Evolutionary conservation across 1,140 invertebrate genomes (phyloP).

Genomic region (Drosophila sechellia): DNA sequence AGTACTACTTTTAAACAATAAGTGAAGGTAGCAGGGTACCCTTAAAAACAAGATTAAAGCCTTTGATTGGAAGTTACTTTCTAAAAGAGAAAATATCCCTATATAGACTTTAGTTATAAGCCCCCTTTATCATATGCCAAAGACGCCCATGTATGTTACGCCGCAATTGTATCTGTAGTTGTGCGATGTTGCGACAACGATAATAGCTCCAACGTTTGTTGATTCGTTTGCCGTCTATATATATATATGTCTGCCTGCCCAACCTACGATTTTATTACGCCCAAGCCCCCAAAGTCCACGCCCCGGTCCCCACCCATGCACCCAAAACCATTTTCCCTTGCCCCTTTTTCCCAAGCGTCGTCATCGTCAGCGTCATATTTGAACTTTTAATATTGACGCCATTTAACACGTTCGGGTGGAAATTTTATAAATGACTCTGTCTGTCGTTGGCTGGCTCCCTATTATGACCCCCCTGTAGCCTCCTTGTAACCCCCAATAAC

Average conservation of each 20-base stretch:
- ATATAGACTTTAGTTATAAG: no score
- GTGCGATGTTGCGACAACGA: constrained; percentile 91
- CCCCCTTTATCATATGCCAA: background rate
- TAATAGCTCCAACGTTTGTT: constrained; percentile 93
- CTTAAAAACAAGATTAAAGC: no score
- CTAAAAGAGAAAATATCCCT: no score
- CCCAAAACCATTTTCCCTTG: constrained; percentile 84
- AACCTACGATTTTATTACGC: constrained; percentile 86
- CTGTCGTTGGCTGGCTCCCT: constrained; percentile 28
- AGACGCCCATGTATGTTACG: background rate
- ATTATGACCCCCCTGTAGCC: background rate
- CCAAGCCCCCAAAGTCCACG: constrained; percentile 89
- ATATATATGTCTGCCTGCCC: constrained; percentile 97
- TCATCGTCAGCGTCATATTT: constrained; percentile 88
- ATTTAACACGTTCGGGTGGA: constrained; percentile 96
- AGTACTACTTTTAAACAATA: background rate
- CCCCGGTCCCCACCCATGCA: background rate
- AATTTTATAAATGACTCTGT: constrained; percentile 80
- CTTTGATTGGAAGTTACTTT: no score
- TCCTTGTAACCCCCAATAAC: background rate
- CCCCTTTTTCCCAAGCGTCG: constrained; percentile 89
- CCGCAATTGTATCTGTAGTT: constrained; percentile 85
- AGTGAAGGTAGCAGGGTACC: no score
- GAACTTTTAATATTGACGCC: constrained; percentile 87
- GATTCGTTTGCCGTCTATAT: constrained; percentile 94